Evolutionary conservation across 2,113 vertebrate species (phyloP).

Genomic region (Procavia capensis): DNA sequence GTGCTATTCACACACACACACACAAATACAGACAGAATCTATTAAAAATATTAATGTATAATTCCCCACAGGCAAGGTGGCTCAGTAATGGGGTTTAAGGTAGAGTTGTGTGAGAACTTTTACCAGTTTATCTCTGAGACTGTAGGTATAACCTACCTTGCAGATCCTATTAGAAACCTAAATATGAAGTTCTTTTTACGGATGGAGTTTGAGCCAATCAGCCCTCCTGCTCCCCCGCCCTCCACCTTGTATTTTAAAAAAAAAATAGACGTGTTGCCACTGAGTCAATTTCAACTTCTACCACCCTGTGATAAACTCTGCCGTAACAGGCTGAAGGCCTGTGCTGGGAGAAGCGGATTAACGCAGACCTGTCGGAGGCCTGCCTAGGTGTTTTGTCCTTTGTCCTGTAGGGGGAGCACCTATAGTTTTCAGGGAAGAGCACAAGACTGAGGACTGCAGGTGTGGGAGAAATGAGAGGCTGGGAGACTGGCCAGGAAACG

Average conservation of each 20-base stretch:
- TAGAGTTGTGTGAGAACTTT: background rate
- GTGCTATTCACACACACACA: background rate
- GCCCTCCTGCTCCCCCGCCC: too few relatives aligned
- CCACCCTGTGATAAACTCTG: background rate
- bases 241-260: too few relatives aligned
- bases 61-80: background rate
- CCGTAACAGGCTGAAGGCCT: background rate
- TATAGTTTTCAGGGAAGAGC: background rate
- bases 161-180: background rate
- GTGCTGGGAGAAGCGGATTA: background rate
- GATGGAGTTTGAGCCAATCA: background rate
- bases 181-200: background rate
- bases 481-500: background rate
- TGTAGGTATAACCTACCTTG: background rate
- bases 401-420: slow-evolving; percentile 60
- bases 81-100: background rate
- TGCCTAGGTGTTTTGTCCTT: background rate
- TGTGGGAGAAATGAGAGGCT: background rate
- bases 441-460: too few relatives aligned
- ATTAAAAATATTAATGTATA: background rate
- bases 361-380: accelerated
- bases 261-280: too few relatives aligned
- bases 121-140: background rate
- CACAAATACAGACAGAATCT: background rate
- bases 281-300: too few relatives aligned